Base-by-base conservation (phyloP, 2,113 vertebrate species). In the Canis aureus region DNA sequence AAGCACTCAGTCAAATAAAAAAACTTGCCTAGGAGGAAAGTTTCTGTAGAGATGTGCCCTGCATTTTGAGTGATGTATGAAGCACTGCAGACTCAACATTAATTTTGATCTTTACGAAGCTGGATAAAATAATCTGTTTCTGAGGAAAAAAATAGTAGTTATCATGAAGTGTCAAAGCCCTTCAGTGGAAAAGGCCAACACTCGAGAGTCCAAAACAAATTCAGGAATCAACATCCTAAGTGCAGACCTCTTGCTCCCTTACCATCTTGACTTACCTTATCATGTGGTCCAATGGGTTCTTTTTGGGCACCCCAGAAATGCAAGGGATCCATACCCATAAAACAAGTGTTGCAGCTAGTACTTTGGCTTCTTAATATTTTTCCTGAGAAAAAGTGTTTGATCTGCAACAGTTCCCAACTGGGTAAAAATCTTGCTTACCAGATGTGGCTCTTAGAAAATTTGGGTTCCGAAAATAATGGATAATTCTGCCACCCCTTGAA, bases 21-120 rank as follows among this genome's bases (percentile, higher is more conserved):
- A 87, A 57, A 66, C 66, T 55, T 80, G 35, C 80, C 38, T 49
- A 10, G 35, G 43, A 93, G 78, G 82, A 73, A 49, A 79, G 60
- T 80, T 60, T 79, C 71, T 35, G 11, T 95, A 86, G 89, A 53
- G 55, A 59, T 64, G 78, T n/a, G 32, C 55, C 81, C 60, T 78
- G 60, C 57, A 27, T 69, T 85, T 89, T 86, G 81, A 94, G 87
- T 86, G 73, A 82, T 55, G 11, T 57, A 49, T 84, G 32, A 89
- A 87, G 53, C 23, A 35, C 19, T 16, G 12, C 69, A 84, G 87
- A 73, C 23, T 83, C 23, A 57, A 35, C 64, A 38, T 90, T 95
- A 87, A 73, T 90, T 90, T 97, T 87, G 8, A 91, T 94, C 69
- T 96, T 84, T 81, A 57, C 23, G 84, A 94, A 90, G 66, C 59